Conservation (phyloP, 2,113 vertebrate genomes). For the Meles meles region DNA sequence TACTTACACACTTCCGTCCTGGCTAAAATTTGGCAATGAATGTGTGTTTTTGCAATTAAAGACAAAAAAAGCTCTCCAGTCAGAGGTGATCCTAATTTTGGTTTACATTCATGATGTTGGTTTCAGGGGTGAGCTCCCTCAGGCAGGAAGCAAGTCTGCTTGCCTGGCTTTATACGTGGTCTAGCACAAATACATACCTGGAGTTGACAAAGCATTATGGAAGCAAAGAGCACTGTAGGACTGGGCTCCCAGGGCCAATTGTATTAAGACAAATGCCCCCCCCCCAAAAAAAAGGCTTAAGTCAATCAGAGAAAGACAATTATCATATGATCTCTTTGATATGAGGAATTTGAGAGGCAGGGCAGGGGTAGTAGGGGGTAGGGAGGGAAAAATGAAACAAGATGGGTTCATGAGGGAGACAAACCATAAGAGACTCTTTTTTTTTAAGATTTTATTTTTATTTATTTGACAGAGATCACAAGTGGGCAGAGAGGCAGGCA, state of each 20-base stretch:
- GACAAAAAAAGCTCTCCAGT: background rate
- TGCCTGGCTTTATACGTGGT: background rate
- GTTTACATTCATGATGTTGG: background rate
- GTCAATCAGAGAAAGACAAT: no score
- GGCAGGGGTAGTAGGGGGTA: no score
- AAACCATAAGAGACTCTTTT: no score
- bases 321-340: no score
- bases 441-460: no score
- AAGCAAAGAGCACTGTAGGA: background rate
- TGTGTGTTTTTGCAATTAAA: background rate
- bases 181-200: background rate
- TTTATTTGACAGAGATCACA: no score
- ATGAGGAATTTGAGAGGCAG: no score
- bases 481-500: no score
- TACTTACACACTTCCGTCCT: background rate
- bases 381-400: no score
- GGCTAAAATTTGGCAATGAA: background rate
- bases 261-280: background rate
- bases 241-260: background rate
- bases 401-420: no score
- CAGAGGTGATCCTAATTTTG: background rate
- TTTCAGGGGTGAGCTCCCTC: background rate
- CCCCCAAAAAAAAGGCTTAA: background rate
- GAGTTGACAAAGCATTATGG: background rate
- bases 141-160: background rate